These are phyloP conservation scores for Zenarchopterus dispar DNA, from an alignment of 2,797 vertebrate species.

Conservation along the genomic window DNA sequence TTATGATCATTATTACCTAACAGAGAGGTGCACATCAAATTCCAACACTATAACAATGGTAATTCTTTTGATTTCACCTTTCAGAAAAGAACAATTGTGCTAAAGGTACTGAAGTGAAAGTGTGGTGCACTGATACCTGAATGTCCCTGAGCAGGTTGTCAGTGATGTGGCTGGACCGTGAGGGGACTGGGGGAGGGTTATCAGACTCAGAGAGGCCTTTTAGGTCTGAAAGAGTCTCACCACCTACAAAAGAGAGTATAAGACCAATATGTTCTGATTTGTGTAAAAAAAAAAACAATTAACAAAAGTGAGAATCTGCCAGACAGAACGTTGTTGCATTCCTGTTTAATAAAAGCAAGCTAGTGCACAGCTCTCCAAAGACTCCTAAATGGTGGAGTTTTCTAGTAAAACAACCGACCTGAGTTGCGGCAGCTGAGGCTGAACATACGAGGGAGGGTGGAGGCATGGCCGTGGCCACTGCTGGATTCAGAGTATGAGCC, in stretches of 20 bases:
- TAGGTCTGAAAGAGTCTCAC: conserved; percentile 21
- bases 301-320: neutral
- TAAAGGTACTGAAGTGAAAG: neutral
- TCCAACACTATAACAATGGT: no score
- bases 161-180: conserved; percentile 88
- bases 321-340: no score
- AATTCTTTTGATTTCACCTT: no score
- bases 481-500: conserved; percentile 43
- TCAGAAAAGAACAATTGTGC: no score
- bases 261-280: neutral
- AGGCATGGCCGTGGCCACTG: conserved; percentile 56
- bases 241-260: conserved; percentile 30
- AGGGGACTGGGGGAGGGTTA: conserved; percentile 73
- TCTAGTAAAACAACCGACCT: conserved; percentile 48
- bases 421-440: conserved; percentile 50
- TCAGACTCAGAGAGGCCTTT: conserved; percentile 35
- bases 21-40: no score
- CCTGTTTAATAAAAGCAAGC: no score
- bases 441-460: conserved; percentile 77
- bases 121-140: conserved; percentile 80
- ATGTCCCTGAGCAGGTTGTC: conserved; percentile 87
- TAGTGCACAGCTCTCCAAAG: neutral
- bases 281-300: no score
- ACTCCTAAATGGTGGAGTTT: neutral
- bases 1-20: no score